A percentile compares a stretch with the other conserved stretches of the same genome.
Conservation (phyloP, 2,113 vertebrate genomes). For the Bambusicola thoracicus region DNA sequence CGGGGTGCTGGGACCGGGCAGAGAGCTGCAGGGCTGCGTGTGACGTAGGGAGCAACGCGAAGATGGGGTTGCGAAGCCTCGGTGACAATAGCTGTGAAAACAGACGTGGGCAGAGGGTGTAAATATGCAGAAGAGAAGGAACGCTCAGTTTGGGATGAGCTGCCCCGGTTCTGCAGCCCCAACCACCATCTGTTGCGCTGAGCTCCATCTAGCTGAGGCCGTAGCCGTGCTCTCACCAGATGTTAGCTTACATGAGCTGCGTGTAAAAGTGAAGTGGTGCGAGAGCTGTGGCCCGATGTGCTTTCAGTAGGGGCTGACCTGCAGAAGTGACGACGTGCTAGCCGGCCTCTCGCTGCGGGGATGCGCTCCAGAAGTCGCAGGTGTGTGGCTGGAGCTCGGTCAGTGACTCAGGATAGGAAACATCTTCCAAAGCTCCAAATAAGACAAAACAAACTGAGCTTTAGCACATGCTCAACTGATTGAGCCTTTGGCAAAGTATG, state of each 20-base stretch:
- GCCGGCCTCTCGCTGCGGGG: constrained; percentile 41
- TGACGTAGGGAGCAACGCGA: background rate
- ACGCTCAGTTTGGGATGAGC: background rate
- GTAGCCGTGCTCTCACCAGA: constrained; percentile 47
- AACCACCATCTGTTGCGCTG: background rate
- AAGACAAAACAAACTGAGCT: constrained; percentile 68
- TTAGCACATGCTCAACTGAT: constrained; percentile 66
- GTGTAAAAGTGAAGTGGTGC: constrained; percentile 52
- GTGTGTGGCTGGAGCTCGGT: constrained; percentile 49
- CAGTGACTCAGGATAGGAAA: constrained; percentile 55
- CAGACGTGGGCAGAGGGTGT: background rate
- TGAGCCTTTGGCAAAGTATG: constrained; percentile 52
- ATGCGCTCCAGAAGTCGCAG: constrained; percentile 63
- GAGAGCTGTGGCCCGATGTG: constrained; percentile 44
- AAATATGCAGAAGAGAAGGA: background rate
- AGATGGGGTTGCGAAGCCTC: background rate
- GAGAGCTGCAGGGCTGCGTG: background rate
- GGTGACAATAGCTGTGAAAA: background rate
- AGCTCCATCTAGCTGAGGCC: constrained; percentile 13
- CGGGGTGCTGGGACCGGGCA: background rate
- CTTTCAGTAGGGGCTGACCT: constrained; percentile 63
- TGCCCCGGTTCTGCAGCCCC: background rate
- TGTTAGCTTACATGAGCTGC: constrained; percentile 47
- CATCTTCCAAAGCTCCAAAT: constrained; percentile 58
- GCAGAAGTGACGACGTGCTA: constrained; percentile 54